A percentile compares a stretch with the other conserved stretches of the same genome.
Conservation (phyloP, 2,113 vertebrate genomes). For the Paedocypris sp. region DNA sequence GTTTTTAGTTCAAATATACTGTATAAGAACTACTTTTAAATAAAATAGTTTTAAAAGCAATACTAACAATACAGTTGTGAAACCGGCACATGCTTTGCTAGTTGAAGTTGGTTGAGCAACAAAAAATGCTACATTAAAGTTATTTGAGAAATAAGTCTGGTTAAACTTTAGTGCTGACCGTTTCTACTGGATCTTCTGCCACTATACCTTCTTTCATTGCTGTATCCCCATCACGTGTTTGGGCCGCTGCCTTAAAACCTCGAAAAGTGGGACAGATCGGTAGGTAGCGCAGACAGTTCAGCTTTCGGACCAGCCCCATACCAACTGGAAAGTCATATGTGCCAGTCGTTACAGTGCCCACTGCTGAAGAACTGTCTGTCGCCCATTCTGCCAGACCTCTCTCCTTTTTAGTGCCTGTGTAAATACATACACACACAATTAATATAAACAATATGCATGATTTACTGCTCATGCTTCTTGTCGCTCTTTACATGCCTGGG, state of each 20-base stretch:
- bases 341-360: slow-evolving; percentile 42
- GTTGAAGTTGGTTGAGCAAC: no score
- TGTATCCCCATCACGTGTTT: neutral
- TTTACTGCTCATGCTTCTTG: neutral
- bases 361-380: slow-evolving; percentile 54
- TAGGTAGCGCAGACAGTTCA: slow-evolving; percentile 59
- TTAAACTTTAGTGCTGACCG: slow-evolving; percentile 60
- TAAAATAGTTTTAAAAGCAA: neutral
- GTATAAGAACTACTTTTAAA: no score
- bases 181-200: neutral
- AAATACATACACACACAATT: slow-evolving; percentile 7
- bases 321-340: slow-evolving; percentile 83
- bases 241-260: slow-evolving; percentile 57
- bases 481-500: slow-evolving; percentile 68
- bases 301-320: slow-evolving; percentile 64
- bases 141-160: neutral
- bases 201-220: slow-evolving; percentile 15
- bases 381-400: slow-evolving; percentile 79
- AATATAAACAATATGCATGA: neutral
- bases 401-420: slow-evolving; percentile 72
- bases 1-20: neutral
- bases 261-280: slow-evolving; percentile 82
- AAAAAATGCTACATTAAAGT: neutral
- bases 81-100: neutral
- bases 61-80: neutral